Percentiles rank a stretch among this genome's conserved stretches.
These are phyloP conservation scores for Cynopterus sphinx DNA, from an alignment of 2,797 vertebrate genomes.

Conservation along the genomic window DNA sequence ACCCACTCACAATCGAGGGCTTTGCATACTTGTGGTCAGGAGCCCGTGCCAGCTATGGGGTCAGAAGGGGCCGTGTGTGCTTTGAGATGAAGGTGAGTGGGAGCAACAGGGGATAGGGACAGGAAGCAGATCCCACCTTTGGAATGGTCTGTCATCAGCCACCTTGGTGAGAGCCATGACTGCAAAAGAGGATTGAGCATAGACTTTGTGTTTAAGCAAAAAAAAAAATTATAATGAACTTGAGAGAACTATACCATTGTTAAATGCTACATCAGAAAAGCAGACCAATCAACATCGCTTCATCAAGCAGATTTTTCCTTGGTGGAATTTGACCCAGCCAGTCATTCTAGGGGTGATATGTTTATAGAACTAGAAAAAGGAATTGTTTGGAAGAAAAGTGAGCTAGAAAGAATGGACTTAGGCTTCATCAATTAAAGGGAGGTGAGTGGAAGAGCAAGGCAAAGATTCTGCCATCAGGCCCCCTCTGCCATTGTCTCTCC, in stretches of 20 bases:
- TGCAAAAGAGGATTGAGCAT: background rate
- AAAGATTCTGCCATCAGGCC: background rate
- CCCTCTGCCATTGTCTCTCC: background rate
- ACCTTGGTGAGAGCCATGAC: background rate
- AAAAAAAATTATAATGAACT: background rate
- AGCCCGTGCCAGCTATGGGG: slow-evolving; percentile 93
- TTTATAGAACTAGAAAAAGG: background rate
- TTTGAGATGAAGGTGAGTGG: slow-evolving; percentile 94
- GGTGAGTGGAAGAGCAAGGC: background rate
- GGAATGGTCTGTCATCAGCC: background rate
- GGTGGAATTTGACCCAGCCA: background rate
- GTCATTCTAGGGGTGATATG: background rate
- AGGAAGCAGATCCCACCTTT: background rate
- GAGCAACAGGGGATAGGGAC: background rate
- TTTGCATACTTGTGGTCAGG: slow-evolving; percentile 97
- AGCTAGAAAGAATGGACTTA: background rate
- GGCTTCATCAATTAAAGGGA: background rate
- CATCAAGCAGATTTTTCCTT: background rate
- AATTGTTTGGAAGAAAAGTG: background rate
- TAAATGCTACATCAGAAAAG: background rate
- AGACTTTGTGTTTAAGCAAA: background rate
- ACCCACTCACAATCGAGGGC: slow-evolving; percentile 95
- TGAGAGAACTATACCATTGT: background rate
- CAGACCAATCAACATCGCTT: background rate
- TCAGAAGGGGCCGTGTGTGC: slow-evolving; percentile 90